phyloP scores from a whole-genome alignment of 1,140 invertebrate species.

The Diorhabda sublineata region DNA sequence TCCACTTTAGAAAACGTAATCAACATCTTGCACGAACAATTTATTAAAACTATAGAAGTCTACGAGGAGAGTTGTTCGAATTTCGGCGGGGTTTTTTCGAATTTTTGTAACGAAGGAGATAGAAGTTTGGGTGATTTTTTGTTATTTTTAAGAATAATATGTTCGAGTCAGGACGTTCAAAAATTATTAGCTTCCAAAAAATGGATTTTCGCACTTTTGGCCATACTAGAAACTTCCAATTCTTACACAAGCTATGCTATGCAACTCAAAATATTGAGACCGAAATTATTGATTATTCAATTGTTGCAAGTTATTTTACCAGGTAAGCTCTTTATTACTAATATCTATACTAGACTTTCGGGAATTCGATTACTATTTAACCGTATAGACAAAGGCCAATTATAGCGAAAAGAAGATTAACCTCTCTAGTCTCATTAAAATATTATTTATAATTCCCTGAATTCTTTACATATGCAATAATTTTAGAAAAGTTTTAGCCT shows the following conservation, averaged over 20 bases:
- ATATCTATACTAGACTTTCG: too few relatives aligned
- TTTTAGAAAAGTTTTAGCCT: too few relatives aligned
- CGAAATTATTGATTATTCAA: slow-evolving; percentile 54
- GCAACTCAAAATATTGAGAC: slow-evolving; percentile 47
- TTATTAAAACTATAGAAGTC: slow-evolving; percentile 36
- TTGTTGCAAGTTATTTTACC: slow-evolving; percentile 53
- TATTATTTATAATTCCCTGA: too few relatives aligned
- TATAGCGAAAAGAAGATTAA: too few relatives aligned
- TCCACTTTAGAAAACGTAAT: slow-evolving; percentile 42
- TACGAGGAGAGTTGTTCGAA: slow-evolving; percentile 25
- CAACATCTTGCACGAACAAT: slow-evolving; percentile 45
- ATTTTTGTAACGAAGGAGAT: slow-evolving; percentile 20
- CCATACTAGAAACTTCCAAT: slow-evolving; percentile 44
- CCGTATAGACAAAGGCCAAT: too few relatives aligned
- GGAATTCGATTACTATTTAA: too few relatives aligned
- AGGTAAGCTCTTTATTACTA: slow-evolving; percentile 4
- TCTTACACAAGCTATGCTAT: slow-evolving; percentile 19
- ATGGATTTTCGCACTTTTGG: slow-evolving; percentile 54
- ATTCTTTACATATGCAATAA: too few relatives aligned
- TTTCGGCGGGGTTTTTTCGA: background rate
- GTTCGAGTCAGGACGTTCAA: slow-evolving; percentile 49
- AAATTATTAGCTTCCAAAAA: slow-evolving; percentile 47
- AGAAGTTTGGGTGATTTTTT: slow-evolving; percentile 53
- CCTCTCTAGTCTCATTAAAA: too few relatives aligned
- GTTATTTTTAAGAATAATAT: slow-evolving; percentile 54